These are phyloP conservation scores for Drosophila algonquin DNA, from an alignment of 2,888 invertebrate species.

Conservation along the genomic window DNA sequence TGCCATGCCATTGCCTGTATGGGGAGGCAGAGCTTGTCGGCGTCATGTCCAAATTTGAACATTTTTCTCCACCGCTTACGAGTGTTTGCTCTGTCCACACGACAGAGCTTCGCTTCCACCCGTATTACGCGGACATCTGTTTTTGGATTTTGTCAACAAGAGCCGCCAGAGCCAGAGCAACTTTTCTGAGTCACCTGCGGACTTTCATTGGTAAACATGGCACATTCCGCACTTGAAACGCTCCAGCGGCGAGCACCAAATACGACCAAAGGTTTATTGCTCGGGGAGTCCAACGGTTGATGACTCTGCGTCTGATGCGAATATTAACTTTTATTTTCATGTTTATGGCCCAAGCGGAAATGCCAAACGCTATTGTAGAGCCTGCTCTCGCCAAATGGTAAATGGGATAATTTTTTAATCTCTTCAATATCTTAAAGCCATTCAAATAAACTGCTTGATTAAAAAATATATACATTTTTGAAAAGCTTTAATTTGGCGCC, in stretches of 20 bases:
- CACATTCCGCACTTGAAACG: slow-evolving; percentile 63
- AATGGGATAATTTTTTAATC: too few relatives aligned
- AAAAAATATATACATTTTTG: too few relatives aligned
- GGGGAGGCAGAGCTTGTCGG: too few relatives aligned
- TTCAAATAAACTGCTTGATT: too few relatives aligned
- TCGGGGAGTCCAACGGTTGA: slow-evolving; percentile 37
- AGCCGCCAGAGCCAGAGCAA: slow-evolving; percentile 4
- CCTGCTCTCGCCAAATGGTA: background rate
- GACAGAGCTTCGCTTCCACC: slow-evolving; percentile 14
- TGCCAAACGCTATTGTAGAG: slow-evolving; percentile 5
- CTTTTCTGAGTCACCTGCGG: slow-evolving; percentile 56
- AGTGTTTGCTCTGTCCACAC: slow-evolving; percentile 39
- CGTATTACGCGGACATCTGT: slow-evolving; percentile 53
- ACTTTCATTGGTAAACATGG: slow-evolving; percentile 62
- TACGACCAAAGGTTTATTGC: slow-evolving; percentile 58
- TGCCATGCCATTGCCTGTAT: too few relatives aligned
- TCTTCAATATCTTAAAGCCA: too few relatives aligned
- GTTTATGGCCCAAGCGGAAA: slow-evolving; percentile 33
- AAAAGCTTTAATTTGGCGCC: too few relatives aligned
- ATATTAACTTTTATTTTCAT: slow-evolving; percentile 24
- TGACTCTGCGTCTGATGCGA: slow-evolving; percentile 29
- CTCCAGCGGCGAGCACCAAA: slow-evolving; percentile 57
- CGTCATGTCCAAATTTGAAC: slow-evolving; percentile 59
- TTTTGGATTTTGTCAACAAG: slow-evolving; percentile 57
- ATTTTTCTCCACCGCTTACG: slow-evolving; percentile 30